A percentile compares a stretch with the other conserved stretches of the same genome.
These are phyloP conservation scores for Coranthus polyacanthus DNA, from an alignment of 2,797 vertebrate genomes.

Conservation along the genomic window DNA sequence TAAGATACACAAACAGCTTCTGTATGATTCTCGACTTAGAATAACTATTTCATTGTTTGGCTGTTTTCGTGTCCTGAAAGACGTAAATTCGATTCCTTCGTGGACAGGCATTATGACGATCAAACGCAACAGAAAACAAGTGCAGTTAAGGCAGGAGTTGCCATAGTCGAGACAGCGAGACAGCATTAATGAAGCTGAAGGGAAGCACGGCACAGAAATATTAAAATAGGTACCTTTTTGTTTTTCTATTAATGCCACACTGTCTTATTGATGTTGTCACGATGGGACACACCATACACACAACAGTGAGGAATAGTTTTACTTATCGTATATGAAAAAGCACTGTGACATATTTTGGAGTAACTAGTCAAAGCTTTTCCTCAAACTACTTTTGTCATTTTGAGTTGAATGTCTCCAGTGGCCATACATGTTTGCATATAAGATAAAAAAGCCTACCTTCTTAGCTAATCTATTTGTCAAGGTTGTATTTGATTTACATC, in stretches of 20 bases:
- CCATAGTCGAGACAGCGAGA: conserved; percentile 58
- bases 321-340: conserved; percentile 16
- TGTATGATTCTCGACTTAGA: conserved; percentile 43
- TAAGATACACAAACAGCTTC: conserved; percentile 51
- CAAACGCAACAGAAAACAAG: conserved; percentile 23
- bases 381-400: conserved; percentile 16
- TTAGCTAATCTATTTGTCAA: neutral
- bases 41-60: conserved; percentile 27
- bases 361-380: neutral
- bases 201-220: conserved; percentile 25
- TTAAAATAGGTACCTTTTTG: conserved; percentile 21
- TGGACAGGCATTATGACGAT: conserved; percentile 31
- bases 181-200: conserved; percentile 49
- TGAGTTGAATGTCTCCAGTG: neutral
- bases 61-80: conserved; percentile 30
- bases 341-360: conserved; percentile 11
- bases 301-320: conserved; percentile 1
- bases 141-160: conserved; percentile 56
- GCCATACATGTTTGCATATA: neutral
- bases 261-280: conserved; percentile 19
- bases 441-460: neutral
- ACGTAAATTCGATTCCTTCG: conserved; percentile 18
- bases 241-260: conserved; percentile 24
- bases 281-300: conserved; percentile 20
- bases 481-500: too few relatives aligned